A percentile compares a stretch with the other conserved stretches of the same genome.
These are phyloP conservation scores for Oenanthe melanoleuca DNA, from an alignment of 2,113 vertebrate species.

Conservation along the genomic window DNA sequence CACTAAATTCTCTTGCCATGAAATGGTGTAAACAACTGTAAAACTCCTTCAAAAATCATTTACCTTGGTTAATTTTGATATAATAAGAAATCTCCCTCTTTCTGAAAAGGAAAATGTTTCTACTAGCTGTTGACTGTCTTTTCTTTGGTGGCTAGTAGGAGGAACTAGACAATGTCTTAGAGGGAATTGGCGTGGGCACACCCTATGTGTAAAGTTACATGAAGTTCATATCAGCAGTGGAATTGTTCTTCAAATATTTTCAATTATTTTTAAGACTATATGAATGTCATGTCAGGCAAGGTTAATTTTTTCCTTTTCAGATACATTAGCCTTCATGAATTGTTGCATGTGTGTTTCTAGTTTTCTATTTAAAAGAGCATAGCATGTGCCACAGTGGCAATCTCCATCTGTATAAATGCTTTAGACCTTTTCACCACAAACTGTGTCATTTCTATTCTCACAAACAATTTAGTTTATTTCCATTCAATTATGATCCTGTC, in stretches of 20 bases:
- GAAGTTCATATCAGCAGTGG: neutral
- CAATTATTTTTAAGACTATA: neutral
- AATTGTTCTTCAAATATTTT: neutral
- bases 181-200: neutral
- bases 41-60: neutral
- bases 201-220: neutral
- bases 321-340: neutral
- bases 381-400: neutral
- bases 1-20: neutral
- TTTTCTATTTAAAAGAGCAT: neutral
- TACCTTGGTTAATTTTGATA: neutral
- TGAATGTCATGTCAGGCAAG: neutral
- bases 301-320: neutral
- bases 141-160: neutral
- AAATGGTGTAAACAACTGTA: neutral
- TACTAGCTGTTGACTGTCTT: neutral
- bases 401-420: neutral
- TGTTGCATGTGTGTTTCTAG: neutral
- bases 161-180: neutral
- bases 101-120: neutral
- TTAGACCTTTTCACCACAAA: neutral
- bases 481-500: constrained; percentile 12
- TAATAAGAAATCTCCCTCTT: neutral
- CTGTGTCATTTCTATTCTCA: neutral
- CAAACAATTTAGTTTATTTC: constrained; percentile 18